Evolutionary conservation across 2,797 vertebrate genomes (phyloP), one percentile per base, ranked within the genome.

Genomic region (Gadopsis marmoratus): DNA sequence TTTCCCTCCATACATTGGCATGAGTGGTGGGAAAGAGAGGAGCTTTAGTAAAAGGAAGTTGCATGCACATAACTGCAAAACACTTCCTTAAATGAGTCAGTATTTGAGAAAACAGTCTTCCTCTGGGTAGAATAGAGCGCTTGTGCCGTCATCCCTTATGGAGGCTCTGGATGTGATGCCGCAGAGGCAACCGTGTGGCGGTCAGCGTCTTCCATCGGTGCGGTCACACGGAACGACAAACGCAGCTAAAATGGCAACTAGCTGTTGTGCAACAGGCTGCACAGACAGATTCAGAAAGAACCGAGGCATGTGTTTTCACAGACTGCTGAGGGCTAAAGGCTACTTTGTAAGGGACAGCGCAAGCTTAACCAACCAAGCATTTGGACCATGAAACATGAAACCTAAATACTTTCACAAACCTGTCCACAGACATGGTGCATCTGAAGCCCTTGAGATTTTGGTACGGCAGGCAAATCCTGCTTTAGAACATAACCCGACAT

Each of bases 201-300:
- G 60, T 74, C 65, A 64, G 47, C 77, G n/a, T 60, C 26, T 71
- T 79, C 35, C 51, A 13, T 43, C 16, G n/a, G 35, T 58, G 66
- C 71, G 58, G 61, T 81, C 61, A 63, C 26, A 65, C 62, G 55
- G 54, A 76, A 61, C 41, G 3, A 50, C 65, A 74, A 47, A 47
- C 26, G 48, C 54, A 39, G 56, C 62, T 23, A 23, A 64, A 65
- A 51, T 66, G 33, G 59, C 79, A 61, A 71, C 74, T 59, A 48
- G 58, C 12, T 61, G 33, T 16, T 58, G 45, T 35, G 29, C 23
- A 76, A 29, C 31, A 10, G 47, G 43, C 43, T 50, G 56, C 31
- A 60, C 9, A 74, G 41, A 65, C 35, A 4, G 13, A 37, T 51
- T 43, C 43, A 0, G 31, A 33, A 33, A 17, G 29, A 56, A 45